Evolutionary conservation across 2,888 invertebrate genomes (phyloP).

Genomic region (Leptinotarsa juncta): DNA sequence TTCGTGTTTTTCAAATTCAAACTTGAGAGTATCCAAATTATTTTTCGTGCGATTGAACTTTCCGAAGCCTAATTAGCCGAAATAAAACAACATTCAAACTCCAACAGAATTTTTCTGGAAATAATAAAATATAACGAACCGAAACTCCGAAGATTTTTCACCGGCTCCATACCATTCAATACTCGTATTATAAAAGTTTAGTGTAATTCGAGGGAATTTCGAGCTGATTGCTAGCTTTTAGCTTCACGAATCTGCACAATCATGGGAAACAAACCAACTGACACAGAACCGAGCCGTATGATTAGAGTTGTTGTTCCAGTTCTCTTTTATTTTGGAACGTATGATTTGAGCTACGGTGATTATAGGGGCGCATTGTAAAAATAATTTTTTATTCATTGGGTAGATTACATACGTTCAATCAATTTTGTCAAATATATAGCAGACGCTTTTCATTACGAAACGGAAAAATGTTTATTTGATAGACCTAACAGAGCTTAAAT

Average conservation of each 20-base stretch:
- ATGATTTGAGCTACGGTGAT: neutral
- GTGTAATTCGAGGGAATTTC: slow-evolving; percentile 39
- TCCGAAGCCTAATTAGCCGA: neutral
- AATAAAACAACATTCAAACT: neutral
- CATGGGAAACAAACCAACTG: slow-evolving; percentile 43
- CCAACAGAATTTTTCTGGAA: neutral
- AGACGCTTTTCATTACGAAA: neutral
- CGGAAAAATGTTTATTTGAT: neutral
- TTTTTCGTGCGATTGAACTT: neutral
- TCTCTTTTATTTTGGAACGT: slow-evolving; percentile 38
- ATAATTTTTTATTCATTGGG: slow-evolving; percentile 17
- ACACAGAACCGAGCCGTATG: slow-evolving; percentile 36
- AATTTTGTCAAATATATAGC: neutral
- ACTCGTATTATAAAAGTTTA: slow-evolving; percentile 32
- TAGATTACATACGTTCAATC: neutral
- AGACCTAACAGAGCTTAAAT: too few species aligned
- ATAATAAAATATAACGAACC: neutral
- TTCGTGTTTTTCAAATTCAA: too few species aligned
- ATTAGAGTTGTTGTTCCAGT: slow-evolving; percentile 40
- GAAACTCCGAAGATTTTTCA: slow-evolving; percentile 15
- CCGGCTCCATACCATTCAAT: slow-evolving; percentile 13
- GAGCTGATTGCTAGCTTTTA: slow-evolving; percentile 41
- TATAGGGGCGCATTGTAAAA: slow-evolving; percentile 5
- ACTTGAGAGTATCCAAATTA: neutral
- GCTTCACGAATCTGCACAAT: slow-evolving; percentile 42